phyloP scores from a whole-genome alignment of 2,888 invertebrate genomes.

The Conus canariensis region DNA sequence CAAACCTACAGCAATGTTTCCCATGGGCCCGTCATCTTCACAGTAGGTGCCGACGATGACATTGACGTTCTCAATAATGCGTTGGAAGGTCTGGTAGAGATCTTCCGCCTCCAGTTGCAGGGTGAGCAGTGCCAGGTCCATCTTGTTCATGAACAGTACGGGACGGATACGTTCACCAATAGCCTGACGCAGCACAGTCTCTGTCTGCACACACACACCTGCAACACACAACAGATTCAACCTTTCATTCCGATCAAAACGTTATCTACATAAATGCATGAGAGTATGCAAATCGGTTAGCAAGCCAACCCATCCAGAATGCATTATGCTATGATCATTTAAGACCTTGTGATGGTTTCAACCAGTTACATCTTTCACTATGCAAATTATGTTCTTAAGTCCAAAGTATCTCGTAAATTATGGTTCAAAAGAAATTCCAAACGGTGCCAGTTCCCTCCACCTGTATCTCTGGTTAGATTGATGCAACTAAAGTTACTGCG shows the following conservation, averaged over 20 bases:
- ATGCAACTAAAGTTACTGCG: no score
- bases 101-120: slow-evolving; percentile 97
- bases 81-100: slow-evolving; percentile 99
- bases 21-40: slow-evolving; percentile 98
- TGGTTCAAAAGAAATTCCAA: no score
- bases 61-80: slow-evolving; percentile 99
- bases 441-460: no score
- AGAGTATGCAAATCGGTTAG: no score
- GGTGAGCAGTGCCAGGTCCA: slow-evolving; percentile 99
- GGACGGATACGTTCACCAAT: slow-evolving; percentile 99
- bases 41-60: slow-evolving; percentile 99
- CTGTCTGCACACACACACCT: slow-evolving; percentile 99
- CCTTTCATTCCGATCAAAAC: background rate
- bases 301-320: no score
- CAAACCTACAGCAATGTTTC: slow-evolving; percentile 92
- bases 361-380: no score
- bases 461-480: no score
- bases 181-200: slow-evolving; percentile 99
- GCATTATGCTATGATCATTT: no score
- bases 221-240: slow-evolving; percentile 83
- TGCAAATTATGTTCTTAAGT: no score
- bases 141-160: slow-evolving; percentile 99
- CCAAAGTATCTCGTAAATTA: no score
- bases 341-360: no score
- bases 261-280: background rate